Conservation (phyloP, 2,888 invertebrate species). For the Dromius quadrimaculatus region DNA sequence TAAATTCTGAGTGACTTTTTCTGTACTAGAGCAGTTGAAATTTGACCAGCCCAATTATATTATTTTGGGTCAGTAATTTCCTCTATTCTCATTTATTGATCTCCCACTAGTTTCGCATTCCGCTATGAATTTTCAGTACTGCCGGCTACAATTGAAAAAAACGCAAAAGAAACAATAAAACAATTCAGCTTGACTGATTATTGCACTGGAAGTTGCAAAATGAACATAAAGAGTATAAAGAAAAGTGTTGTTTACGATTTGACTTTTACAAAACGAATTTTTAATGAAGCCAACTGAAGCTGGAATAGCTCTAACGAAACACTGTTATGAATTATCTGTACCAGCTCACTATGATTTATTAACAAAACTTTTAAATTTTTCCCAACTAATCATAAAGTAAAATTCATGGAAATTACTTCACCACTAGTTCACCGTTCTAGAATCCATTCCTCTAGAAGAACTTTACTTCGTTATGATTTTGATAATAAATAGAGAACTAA, state of each 20-base stretch:
- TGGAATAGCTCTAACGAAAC: slow-evolving; percentile 28
- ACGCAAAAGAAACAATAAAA: no score
- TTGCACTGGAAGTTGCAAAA: slow-evolving; percentile 14
- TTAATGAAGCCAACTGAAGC: slow-evolving; percentile 5
- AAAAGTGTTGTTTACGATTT: slow-evolving; percentile 29
- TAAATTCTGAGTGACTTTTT: no score
- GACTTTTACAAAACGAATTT: slow-evolving; percentile 7
- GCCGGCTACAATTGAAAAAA: no score
- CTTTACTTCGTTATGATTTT: not conserved
- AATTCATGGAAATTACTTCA: slow-evolving; percentile 37
- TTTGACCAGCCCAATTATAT: no score
- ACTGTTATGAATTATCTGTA: slow-evolving; percentile 36
- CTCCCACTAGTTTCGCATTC: no score
- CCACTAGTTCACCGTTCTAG: slow-evolving; percentile 13
- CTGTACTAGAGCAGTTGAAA: no score
- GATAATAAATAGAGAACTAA: not conserved
- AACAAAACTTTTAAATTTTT: slow-evolving; percentile 43
- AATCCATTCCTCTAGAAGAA: slow-evolving; percentile 15
- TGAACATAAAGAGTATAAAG: slow-evolving; percentile 5
- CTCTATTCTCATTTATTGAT: no score
- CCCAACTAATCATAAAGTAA: slow-evolving; percentile 37
- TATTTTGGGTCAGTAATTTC: no score
- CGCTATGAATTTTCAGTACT: no score
- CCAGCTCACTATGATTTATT: slow-evolving; percentile 37
- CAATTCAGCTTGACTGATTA: slow-evolving; percentile 7